A percentile compares a stretch with the other conserved stretches of the same genome.
Evolutionary conservation across 2,113 vertebrate species (phyloP).

Genomic region (Parus major): DNA sequence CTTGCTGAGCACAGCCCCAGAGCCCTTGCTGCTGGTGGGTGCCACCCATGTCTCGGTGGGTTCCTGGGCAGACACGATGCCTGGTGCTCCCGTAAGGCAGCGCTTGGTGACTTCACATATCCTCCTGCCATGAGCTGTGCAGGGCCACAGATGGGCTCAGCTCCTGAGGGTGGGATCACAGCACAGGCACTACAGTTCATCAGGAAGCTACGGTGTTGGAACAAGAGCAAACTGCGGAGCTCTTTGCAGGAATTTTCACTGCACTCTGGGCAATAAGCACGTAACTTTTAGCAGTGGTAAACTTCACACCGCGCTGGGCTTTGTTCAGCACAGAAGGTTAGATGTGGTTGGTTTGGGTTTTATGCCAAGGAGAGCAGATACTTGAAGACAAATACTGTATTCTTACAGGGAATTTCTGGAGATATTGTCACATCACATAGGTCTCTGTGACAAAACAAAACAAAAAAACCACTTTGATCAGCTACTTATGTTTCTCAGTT

Average conservation of each 20-base stretch:
- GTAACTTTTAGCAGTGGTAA: conserved; percentile 75
- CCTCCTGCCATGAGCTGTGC: background rate
- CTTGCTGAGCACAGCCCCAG: background rate
- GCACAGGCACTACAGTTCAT: background rate
- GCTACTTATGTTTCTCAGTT: conserved; percentile 75
- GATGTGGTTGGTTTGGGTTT: conserved; percentile 64
- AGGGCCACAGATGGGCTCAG: background rate
- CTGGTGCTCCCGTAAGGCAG: background rate
- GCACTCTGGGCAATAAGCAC: conserved; percentile 34
- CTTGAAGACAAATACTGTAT: conserved; percentile 66
- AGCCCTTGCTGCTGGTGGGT: background rate
- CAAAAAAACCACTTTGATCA: conserved; percentile 84
- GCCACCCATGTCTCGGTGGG: accelerated
- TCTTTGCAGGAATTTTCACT: background rate
- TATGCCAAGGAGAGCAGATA: conserved; percentile 59
- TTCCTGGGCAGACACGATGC: accelerated
- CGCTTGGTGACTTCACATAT: background rate
- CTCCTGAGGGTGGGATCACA: accelerated
- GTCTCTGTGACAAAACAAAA: conserved; percentile 69
- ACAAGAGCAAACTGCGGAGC: background rate
- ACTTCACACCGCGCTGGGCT: conserved; percentile 75
- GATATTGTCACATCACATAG: conserved; percentile 52
- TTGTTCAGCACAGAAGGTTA: conserved; percentile 64
- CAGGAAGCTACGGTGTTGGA: accelerated
- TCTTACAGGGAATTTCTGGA: conserved; percentile 59